A percentile compares a stretch with the other conserved stretches of the same genome.
These are phyloP conservation scores for Trichogramma pretiosum DNA, from an alignment of 1,140 invertebrate species.

Conservation along the genomic window DNA sequence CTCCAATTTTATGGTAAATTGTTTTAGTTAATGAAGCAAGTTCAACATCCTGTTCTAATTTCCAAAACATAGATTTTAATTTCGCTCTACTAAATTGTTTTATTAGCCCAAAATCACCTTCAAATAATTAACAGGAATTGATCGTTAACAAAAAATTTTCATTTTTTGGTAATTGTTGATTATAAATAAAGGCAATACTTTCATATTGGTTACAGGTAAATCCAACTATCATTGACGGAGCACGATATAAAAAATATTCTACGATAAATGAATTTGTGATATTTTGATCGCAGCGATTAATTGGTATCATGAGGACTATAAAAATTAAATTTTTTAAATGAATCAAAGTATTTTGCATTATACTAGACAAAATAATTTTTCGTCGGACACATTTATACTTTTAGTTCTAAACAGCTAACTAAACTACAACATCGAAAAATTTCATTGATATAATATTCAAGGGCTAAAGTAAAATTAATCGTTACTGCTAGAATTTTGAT, in stretches of 20 bases:
- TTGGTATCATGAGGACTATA: background rate
- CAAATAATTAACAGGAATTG: background rate
- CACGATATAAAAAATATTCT: conserved; percentile 3
- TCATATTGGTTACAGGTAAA: conserved; percentile 2
- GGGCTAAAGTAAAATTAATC: too few relatives aligned
- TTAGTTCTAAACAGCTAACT: too few relatives aligned
- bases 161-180: background rate
- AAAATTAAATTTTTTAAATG: background rate
- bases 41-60: background rate
- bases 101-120: background rate
- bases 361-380: too few relatives aligned
- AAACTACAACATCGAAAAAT: too few relatives aligned
- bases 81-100: background rate
- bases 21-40: background rate
- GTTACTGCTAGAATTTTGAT: too few relatives aligned
- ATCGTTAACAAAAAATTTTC: background rate
- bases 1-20: background rate
- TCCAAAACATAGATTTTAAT: background rate
- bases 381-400: too few relatives aligned
- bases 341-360: background rate
- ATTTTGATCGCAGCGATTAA: background rate
- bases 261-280: background rate
- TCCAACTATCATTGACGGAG: conserved; percentile 3
- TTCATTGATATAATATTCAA: too few relatives aligned
- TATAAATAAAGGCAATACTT: too few relatives aligned